phyloP scores from a whole-genome alignment of 2,888 invertebrate genomes.

The Mylabris sibirica region DNA sequence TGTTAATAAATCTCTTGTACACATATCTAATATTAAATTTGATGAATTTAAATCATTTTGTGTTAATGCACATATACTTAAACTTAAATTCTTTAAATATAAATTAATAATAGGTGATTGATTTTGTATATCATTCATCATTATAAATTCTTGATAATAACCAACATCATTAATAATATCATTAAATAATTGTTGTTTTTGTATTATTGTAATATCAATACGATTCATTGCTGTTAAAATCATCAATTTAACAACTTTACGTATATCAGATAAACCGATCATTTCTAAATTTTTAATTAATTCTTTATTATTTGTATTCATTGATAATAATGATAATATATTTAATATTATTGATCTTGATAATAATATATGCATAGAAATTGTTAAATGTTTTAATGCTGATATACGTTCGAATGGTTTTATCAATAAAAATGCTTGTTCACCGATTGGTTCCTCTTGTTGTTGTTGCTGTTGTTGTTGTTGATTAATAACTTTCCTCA shows the following conservation, averaged over 20 bases:
- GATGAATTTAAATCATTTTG: slow-evolving; percentile 65
- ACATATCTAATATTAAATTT: slow-evolving; percentile 66
- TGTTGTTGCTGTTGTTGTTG: slow-evolving; percentile 46
- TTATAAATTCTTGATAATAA: slow-evolving; percentile 44
- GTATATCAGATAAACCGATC: slow-evolving; percentile 66
- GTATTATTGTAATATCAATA: slow-evolving; percentile 50
- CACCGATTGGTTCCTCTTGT: slow-evolving; percentile 59
- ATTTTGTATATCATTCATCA: slow-evolving; percentile 46
- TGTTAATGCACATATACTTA: slow-evolving; percentile 64
- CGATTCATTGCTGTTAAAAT: slow-evolving; percentile 67
- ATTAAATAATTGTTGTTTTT: slow-evolving; percentile 32
- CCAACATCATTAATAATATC: slow-evolving; percentile 43
- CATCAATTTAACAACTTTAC: slow-evolving; percentile 68
- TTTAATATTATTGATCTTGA: slow-evolving; percentile 67
- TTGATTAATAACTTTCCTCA: slow-evolving; percentile 56
- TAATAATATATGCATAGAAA: slow-evolving; percentile 64
- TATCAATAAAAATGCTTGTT: slow-evolving; percentile 63
- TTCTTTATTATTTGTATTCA: slow-evolving; percentile 51
- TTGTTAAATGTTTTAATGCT: slow-evolving; percentile 64
- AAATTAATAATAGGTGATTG: slow-evolving; percentile 53
- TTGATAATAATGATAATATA: slow-evolving; percentile 61
- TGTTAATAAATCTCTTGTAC: slow-evolving; percentile 64
- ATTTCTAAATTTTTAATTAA: slow-evolving; percentile 55
- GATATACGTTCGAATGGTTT: slow-evolving; percentile 63
- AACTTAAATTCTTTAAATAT: slow-evolving; percentile 57